Evolutionary conservation across 2,113 vertebrate species (phyloP), one percentile per base, ranked within the genome.

Genomic region (Rutilus rutilus): DNA sequence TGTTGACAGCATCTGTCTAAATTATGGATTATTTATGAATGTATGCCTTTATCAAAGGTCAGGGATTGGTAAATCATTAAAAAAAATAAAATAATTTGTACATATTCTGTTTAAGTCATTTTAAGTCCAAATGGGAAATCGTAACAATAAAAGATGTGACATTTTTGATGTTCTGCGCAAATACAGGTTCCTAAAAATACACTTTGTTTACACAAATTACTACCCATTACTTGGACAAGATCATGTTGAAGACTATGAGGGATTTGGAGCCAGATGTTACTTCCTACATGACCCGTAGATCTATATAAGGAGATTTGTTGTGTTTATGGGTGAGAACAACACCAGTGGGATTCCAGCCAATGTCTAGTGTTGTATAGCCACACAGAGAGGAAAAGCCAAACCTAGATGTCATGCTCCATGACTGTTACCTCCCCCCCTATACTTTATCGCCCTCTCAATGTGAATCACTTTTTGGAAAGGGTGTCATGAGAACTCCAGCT

Each of bases 291-390:
- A 89, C 87, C 87, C 91, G 86, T 83, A 90, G 84, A 87, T 85
- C 92, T 94, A 94, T 94, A 94, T 93, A 94, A 93, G 93, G 92
- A 85, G 92, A 94, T 91, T 89, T 87, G 83, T 91, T 90, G 91
- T 93, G 93, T 94, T 94, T 94, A 94, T 94, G 92, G 92, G 90
- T 89, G 86, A 90, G 85, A 89, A 85, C 88, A 90, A 89, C 90
- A 92, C 88, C 77, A 87, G 88, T 73, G 84, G 92, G 91, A 92
- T 50, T 9, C 89, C 90, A 91, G 91, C 93, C 92, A 93, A 91
- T 87, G 84, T 86, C 85, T 85, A 89, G 69, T 19, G 84, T 86
- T 87, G 30, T 88, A 83, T 90, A 90, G 90, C 87, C 19, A 83
- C 88, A 88, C 86, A 89, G 86, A 90, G 6, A 90, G 88, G 86